Percentiles rank a stretch among this genome's conserved stretches.
phyloP scores from a whole-genome alignment of 2,888 invertebrate genomes.

The Oxyscelio sp. region DNA sequence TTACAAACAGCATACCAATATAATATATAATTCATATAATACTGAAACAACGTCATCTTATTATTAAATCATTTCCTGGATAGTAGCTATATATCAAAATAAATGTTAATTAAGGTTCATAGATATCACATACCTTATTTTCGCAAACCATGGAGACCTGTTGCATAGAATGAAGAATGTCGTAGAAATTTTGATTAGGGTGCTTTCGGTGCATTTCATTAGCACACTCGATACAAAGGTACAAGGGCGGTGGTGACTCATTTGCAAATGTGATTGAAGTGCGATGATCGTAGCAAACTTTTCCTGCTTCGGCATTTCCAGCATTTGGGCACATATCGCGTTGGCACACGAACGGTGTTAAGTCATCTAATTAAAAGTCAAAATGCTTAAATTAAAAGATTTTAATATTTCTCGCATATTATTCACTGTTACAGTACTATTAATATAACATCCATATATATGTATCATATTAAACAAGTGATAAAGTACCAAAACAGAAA shows the following conservation, averaged over 20 bases:
- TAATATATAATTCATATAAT: too few relatives aligned
- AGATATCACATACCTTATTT: conserved; percentile 92
- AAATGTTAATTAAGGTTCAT: conserved; percentile 35
- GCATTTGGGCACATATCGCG: conserved; percentile 97
- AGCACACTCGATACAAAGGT: conserved; percentile 98
- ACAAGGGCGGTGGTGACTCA: conserved; percentile 97
- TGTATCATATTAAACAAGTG: too few relatives aligned
- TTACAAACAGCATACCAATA: too few relatives aligned
- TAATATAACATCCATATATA: too few relatives aligned
- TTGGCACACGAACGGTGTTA: conserved; percentile 95
- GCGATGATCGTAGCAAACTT: conserved; percentile 98
- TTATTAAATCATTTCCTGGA: conserved; percentile 20
- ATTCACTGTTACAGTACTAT: not conserved
- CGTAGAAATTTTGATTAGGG: conserved; percentile 95
- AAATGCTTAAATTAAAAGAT: conserved; percentile 71
- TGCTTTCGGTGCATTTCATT: conserved; percentile 97
- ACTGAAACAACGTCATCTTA: conserved; percentile 5
- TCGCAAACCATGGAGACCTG: conserved; percentile 98
- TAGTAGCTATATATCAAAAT: conserved; percentile 25
- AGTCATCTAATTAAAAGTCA: conserved; percentile 90
- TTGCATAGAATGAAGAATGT: conserved; percentile 97
- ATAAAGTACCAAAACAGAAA: too few relatives aligned
- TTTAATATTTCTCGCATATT: conserved; percentile 1
- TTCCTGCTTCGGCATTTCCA: conserved; percentile 95
- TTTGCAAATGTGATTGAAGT: conserved; percentile 95